phyloP scores from a whole-genome alignment of 2,797 vertebrate species.

The Xenops minutus region DNA sequence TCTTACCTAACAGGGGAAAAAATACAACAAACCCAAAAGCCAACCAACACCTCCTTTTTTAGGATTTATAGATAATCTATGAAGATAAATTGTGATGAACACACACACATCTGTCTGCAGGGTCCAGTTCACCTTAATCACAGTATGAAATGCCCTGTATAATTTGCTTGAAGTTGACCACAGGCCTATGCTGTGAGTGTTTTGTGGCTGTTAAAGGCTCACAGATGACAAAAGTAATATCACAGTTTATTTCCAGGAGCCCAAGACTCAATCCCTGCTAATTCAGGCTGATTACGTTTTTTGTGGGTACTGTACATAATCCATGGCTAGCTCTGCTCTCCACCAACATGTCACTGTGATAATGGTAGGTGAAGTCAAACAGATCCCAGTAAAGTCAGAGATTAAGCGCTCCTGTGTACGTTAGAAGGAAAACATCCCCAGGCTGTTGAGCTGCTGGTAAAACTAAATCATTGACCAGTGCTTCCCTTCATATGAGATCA shows the following conservation, averaged over 20 bases:
- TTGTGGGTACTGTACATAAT: background rate
- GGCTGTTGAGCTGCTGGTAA: background rate
- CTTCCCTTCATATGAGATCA: slow-evolving; percentile 29
- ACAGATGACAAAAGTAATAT: slow-evolving; percentile 32
- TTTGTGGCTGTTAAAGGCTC: slow-evolving; percentile 29
- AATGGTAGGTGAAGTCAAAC: slow-evolving; percentile 41
- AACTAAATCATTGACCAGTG: background rate
- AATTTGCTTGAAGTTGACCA: slow-evolving; percentile 39
- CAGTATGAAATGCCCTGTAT: background rate
- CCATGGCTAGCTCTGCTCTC: background rate
- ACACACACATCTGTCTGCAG: background rate
- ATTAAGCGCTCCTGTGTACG: background rate
- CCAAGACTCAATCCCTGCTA: background rate
- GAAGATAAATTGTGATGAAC: background rate
- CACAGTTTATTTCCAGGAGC: slow-evolving; percentile 19
- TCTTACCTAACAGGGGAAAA: background rate
- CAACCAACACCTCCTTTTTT: background rate
- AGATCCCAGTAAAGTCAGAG: background rate
- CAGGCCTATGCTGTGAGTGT: background rate
- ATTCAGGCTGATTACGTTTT: slow-evolving; percentile 20
- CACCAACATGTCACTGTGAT: slow-evolving; percentile 6
- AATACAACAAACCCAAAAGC: background rate
- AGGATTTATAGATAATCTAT: background rate
- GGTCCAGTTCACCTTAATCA: background rate
- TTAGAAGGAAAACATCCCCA: background rate